Evolutionary conservation across 2,797 vertebrate genomes (phyloP).

Genomic region (Myripristis murdjan): DNA sequence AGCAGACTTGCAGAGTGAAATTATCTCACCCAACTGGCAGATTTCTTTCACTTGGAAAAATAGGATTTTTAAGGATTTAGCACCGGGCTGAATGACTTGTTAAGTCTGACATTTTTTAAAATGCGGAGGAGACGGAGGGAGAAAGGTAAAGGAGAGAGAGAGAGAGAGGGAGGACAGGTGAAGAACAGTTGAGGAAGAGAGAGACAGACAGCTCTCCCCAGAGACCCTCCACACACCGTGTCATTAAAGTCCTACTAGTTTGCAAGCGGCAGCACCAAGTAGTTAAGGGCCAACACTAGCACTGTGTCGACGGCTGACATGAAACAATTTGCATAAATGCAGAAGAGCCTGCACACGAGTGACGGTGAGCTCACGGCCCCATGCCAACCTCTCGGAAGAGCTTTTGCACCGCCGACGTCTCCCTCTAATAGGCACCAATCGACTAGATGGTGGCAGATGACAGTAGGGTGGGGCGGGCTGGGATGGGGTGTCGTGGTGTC

Average conservation of each 20-base stretch:
- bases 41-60: conserved; percentile 4
- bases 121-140: conserved; percentile 18
- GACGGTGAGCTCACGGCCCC: no score
- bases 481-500: conserved; percentile 37
- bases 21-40: neutral
- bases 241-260: conserved; percentile 44
- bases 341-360: neutral
- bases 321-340: conserved; percentile 46
- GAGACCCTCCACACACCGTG: conserved; percentile 36
- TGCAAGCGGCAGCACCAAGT: conserved; percentile 18
- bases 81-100: conserved; percentile 51
- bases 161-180: conserved; percentile 35
- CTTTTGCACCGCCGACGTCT: neutral
- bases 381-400: conserved; percentile 4
- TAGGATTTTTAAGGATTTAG: conserved; percentile 2
- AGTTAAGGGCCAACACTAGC: conserved; percentile 34
- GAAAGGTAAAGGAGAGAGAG: conserved; percentile 12
- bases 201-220: conserved; percentile 45
- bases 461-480: conserved; percentile 4
- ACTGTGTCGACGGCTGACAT: conserved; percentile 59
- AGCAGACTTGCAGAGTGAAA: neutral
- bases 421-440: conserved; percentile 46
- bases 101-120: conserved; percentile 45
- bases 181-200: conserved; percentile 20
- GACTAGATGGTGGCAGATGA: no score